phyloP scores from a whole-genome alignment of 1,140 invertebrate genomes.

The Drosophila azteca region DNA sequence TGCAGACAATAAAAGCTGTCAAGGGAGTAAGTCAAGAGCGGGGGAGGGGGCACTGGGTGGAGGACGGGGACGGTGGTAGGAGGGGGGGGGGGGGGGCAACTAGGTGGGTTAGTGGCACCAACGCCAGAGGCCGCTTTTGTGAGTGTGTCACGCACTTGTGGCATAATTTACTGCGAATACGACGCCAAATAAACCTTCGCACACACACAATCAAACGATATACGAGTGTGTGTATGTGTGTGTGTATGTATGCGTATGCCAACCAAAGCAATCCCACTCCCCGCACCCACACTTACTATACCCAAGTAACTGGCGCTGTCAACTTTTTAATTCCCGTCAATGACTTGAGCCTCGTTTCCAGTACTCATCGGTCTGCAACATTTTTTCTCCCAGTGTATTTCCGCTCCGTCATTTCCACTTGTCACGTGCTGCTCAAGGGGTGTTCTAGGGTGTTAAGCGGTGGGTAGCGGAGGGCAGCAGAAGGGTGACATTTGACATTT shows the following conservation, averaged over 20 bases:
- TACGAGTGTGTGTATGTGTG: too few species aligned
- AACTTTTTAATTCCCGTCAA: constrained; percentile 53
- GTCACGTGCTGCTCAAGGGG: constrained; percentile 40
- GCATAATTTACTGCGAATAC: constrained; percentile 69
- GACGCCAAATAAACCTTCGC: constrained; percentile 43
- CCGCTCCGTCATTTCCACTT: constrained; percentile 28
- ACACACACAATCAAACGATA: neutral
- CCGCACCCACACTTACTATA: constrained; percentile 8
- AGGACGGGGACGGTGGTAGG: neutral
- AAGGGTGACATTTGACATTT: neutral
- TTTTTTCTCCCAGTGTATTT: constrained; percentile 21
- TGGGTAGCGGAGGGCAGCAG: neutral
- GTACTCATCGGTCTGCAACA: constrained; percentile 10
- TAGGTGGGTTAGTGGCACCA: too few species aligned
- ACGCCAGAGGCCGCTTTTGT: constrained; percentile 18
- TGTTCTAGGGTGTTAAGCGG: too few species aligned
- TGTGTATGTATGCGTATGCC: too few species aligned
- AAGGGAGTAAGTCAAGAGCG: constrained; percentile 22
- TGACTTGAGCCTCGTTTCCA: constrained; percentile 44
- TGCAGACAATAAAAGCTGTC: constrained; percentile 56
- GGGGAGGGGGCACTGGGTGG: neutral
- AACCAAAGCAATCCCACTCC: too few species aligned
- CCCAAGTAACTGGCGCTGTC: constrained; percentile 43
- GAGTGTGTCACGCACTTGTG: constrained; percentile 69
- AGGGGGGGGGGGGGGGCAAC: neutral